Conservation (phyloP, 2,888 invertebrate species). For the Syrista parreyssii region DNA sequence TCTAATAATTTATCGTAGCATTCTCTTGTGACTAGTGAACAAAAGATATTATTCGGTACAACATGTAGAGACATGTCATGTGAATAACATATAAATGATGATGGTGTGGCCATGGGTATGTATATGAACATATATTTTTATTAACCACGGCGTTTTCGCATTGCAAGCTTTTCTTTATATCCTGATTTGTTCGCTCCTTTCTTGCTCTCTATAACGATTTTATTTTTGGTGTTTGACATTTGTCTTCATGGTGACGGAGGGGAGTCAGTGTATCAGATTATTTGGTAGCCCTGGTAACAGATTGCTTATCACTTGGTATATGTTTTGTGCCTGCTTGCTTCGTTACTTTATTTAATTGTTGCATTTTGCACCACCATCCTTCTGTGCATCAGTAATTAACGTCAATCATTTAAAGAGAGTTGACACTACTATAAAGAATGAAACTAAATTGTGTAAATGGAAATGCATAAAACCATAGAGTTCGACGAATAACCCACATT, state of each 20-base stretch:
- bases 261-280: neutral
- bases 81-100: constrained; percentile 65
- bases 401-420: neutral
- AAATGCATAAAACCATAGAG: neutral
- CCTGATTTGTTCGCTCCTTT: neutral
- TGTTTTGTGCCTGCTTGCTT: neutral
- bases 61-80: constrained; percentile 35
- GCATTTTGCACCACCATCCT: constrained; percentile 28
- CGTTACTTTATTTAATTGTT: constrained; percentile 11
- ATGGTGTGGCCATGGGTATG: constrained; percentile 67
- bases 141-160: constrained; percentile 26
- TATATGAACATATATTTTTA: constrained; percentile 46
- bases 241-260: neutral
- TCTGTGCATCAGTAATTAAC: constrained; percentile 19
- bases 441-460: neutral
- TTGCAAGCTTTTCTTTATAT: constrained; percentile 4
- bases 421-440: neutral
- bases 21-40: neutral
- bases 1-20: neutral
- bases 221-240: neutral
- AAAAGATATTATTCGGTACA: constrained; percentile 19
- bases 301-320: neutral
- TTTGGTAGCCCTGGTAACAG: no score
- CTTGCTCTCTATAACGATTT: neutral
- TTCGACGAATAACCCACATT: neutral